Percentiles rank a stretch among this genome's conserved stretches.
phyloP scores from a whole-genome alignment of 2,888 invertebrate species.

The Acanthosepion esculentum region DNA sequence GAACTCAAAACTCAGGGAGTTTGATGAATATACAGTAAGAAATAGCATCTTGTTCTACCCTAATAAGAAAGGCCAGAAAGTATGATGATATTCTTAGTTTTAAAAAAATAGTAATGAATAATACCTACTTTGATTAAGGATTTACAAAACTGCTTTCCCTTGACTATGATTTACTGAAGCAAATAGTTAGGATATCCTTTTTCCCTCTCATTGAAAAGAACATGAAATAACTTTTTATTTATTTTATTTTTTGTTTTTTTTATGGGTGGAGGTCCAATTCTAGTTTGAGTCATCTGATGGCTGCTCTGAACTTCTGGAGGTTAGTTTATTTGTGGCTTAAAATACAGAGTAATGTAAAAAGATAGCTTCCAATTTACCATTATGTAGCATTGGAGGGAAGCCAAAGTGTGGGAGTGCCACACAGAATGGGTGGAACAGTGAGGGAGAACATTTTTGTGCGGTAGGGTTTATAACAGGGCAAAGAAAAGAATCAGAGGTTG shows the following conservation, averaged over 20 bases:
- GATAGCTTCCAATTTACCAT: neutral
- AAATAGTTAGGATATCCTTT: neutral
- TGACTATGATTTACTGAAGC: neutral
- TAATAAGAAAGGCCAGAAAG: neutral
- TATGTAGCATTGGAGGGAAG: constrained; percentile 33
- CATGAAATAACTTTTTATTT: neutral
- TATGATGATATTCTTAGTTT: neutral
- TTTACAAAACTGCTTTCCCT: neutral
- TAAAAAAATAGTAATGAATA: neutral
- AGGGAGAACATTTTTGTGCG: neutral
- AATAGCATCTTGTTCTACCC: neutral
- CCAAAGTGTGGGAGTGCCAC: constrained; percentile 2
- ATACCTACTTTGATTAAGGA: too few relatives aligned
- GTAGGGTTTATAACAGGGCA: neutral
- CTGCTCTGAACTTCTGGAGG: constrained; percentile 33
- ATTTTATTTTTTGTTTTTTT: neutral
- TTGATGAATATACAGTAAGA: neutral
- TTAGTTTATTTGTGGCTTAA: neutral
- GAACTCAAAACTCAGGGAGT: neutral
- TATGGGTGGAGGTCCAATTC: constrained; percentile 21
- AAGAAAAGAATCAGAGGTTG: neutral
- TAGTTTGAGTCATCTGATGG: neutral
- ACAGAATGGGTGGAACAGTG: constrained; percentile 20
- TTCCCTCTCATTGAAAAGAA: neutral
- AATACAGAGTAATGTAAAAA: neutral